These are phyloP conservation scores for Beroe ovata DNA, from an alignment of 37 sponge, comb jelly and placozoan species.

Conservation along the genomic window DNA sequence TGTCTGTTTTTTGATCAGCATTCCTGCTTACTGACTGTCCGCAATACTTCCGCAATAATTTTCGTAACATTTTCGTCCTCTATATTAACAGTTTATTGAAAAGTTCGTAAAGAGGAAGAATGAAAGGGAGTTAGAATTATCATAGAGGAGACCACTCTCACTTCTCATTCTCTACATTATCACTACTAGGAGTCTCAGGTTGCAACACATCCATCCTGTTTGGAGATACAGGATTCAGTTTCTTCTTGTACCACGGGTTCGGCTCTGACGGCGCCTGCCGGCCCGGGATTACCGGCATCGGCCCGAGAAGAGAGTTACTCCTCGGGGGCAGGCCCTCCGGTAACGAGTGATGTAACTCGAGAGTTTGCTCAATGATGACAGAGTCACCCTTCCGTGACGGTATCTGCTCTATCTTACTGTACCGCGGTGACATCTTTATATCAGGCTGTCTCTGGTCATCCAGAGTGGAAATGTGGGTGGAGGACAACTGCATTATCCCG, in stretches of 20 bases:
- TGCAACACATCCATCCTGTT: constrained; percentile 54
- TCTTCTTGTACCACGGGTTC: constrained; percentile 37
- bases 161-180: background rate
- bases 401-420: constrained; percentile 11
- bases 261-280: constrained; percentile 10
- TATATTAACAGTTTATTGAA: no score
- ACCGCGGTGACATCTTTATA: constrained; percentile 51
- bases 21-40: no score
- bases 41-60: no score
- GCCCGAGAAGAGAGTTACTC: constrained; percentile 38
- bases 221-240: constrained; percentile 47
- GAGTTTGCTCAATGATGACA: constrained; percentile 41
- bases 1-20: no score
- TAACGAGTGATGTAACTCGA: constrained; percentile 17
- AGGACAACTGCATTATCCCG: constrained; percentile 32
- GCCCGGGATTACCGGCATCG: constrained; percentile 28
- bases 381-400: background rate
- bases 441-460: constrained; percentile 4
- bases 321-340: background rate
- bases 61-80: no score
- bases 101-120: no score
- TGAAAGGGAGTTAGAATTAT: no score
- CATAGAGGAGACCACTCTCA: background rate
- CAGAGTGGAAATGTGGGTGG: background rate
- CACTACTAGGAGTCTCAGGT: constrained; percentile 6